phyloP scores from a whole-genome alignment of 2,888 invertebrate species.

The Troilus luridus region DNA sequence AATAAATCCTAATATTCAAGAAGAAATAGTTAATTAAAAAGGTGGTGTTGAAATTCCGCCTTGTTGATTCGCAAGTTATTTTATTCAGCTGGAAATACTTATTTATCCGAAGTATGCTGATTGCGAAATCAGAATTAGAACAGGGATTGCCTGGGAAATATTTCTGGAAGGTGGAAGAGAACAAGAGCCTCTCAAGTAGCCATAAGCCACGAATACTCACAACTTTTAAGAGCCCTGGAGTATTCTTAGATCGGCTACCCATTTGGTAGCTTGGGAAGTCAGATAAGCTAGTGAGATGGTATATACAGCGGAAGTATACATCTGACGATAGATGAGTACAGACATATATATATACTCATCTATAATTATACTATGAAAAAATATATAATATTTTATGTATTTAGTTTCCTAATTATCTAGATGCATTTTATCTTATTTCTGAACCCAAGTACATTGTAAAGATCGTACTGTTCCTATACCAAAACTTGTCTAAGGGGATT shows the following conservation, averaged over 20 bases:
- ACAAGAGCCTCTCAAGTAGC: not conserved
- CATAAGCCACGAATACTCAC: not conserved
- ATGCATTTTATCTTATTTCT: too few species aligned
- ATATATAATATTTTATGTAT: too few species aligned
- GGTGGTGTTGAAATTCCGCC: too few species aligned
- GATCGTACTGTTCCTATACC: too few species aligned
- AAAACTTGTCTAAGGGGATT: too few species aligned
- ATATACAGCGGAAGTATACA: not conserved
- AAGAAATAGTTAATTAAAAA: not conserved
- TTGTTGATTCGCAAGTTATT: not conserved
- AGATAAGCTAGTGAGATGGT: not conserved
- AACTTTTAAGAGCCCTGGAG: not conserved
- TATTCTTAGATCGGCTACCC: not conserved
- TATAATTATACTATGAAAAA: not conserved
- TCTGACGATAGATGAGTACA: not conserved
- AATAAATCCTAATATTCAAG: not conserved
- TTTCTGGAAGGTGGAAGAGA: not conserved
- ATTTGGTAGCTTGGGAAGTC: not conserved
- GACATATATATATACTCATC: not conserved
- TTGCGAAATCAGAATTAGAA: not conserved
- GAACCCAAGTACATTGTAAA: too few species aligned
- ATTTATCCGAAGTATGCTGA: not conserved
- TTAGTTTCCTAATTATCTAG: too few species aligned
- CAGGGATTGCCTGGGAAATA: not conserved
- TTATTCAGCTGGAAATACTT: not conserved